Percentiles rank a stretch among this genome's conserved stretches.
Conservation (phyloP, 2,113 vertebrate species). For the Cyprinodon variegatus region DNA sequence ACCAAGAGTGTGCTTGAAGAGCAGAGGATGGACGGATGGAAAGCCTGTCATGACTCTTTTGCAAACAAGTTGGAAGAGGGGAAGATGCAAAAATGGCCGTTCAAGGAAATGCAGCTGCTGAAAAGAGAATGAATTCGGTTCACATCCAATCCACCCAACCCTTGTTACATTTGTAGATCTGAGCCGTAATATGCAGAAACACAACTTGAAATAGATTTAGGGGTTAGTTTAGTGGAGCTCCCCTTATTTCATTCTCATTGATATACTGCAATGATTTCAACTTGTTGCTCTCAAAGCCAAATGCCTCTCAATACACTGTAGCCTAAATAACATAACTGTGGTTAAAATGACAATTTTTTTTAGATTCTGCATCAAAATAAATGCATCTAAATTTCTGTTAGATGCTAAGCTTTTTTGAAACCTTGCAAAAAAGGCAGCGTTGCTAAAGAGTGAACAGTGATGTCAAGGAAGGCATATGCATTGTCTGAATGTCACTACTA, state of each 20-base stretch:
- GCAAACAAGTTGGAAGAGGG: background rate
- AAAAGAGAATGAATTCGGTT: background rate
- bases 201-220: background rate
- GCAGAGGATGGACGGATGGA: background rate
- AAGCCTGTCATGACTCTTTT: background rate
- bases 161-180: background rate
- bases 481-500: constrained; percentile 40
- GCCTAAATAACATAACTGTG: background rate
- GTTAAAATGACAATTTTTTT: background rate
- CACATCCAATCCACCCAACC: too few relatives aligned
- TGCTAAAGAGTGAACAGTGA: constrained; percentile 1
- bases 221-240: background rate
- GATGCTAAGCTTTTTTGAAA: constrained; percentile 1
- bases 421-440: background rate
- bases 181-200: background rate
- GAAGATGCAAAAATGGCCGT: background rate
- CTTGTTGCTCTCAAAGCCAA: background rate
- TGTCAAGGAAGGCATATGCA: constrained; percentile 3
- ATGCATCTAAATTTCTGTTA: background rate
- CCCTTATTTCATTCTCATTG: background rate
- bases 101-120: background rate
- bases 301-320: background rate
- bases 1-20: background rate
- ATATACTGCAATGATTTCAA: background rate
- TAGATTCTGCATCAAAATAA: background rate